Percentiles rank a stretch among this genome's conserved stretches.
Conservation (phyloP, 2,888 invertebrate genomes). For the Lottia scabra region DNA sequence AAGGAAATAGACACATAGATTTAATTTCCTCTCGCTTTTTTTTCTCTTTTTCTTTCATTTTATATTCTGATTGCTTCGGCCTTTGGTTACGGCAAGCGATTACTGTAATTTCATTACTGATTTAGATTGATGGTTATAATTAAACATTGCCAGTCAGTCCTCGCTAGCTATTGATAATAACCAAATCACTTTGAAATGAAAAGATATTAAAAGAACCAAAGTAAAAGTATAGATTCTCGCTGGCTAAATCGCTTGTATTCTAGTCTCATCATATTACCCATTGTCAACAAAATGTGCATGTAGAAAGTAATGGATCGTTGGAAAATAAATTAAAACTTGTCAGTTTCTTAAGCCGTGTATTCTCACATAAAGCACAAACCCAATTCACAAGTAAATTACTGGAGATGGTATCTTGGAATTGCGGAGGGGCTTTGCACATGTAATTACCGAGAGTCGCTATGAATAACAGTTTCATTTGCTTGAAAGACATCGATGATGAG, state of each 20-base stretch:
- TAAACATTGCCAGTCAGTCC: conserved; percentile 19
- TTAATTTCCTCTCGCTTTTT: conserved; percentile 22
- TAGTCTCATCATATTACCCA: conserved; percentile 30
- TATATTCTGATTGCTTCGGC: conserved; percentile 25
- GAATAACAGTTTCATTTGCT: conserved; percentile 22
- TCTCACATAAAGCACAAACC: conserved; percentile 40
- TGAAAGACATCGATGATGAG: conserved; percentile 15
- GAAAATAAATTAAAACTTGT: conserved; percentile 43
- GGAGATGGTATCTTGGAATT: conserved; percentile 27
- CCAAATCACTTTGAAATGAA: conserved; percentile 35
- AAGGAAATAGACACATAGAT: conserved; percentile 27
- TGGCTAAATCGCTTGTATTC: conserved; percentile 27
- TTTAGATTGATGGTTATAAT: conserved; percentile 40
- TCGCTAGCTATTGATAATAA: conserved; percentile 8
- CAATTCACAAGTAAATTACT: conserved; percentile 40
- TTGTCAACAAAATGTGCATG: conserved; percentile 34
- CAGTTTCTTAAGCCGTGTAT: conserved; percentile 36
- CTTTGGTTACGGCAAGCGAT: conserved; percentile 26
- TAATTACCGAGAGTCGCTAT: conserved; percentile 26
- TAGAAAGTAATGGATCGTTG: conserved; percentile 30
- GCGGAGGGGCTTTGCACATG: conserved; percentile 27
- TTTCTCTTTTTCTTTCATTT: conserved; percentile 7
- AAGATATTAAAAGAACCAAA: conserved; percentile 30
- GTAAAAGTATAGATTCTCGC: conserved; percentile 26
- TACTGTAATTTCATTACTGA: conserved; percentile 45